Base-by-base conservation (phyloP, 1,140 invertebrate genomes). In the Drosophila chauvacae region DNA sequence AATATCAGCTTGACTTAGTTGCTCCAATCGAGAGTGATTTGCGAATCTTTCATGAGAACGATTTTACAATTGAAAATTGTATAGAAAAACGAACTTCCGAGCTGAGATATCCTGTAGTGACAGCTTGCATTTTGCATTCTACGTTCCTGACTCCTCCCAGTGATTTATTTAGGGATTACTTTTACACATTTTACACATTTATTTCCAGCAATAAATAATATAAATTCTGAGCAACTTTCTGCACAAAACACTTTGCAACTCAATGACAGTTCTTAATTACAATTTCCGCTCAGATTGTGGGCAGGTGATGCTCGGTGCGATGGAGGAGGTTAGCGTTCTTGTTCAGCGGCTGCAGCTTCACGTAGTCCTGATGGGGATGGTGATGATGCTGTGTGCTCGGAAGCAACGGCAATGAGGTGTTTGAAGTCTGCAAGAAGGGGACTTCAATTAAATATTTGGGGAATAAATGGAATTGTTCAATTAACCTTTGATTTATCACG, bases 401-500 rank as follows among this genome's bases (percentile, higher is more conserved):
- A 69, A 92, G 78, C 75, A 92, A 66, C 73, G 91, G 91, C 76
- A 92, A 81, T 41, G 91, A 92, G 64, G 91, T 92, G 83, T 92
- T 92, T 78, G 91, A 92, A 90, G 87, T 92, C 91, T 91, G 45
- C 3, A 57, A 58, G 6, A 14, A 18, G 37, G 10, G 11, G n/a
- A 16, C 13, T 53, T 53, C 28, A 14, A 16, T 47, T 4, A 9
- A 20, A 6, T 11, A 14, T 13, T 3, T 4, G 3, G 23, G 6
- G 14, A 20, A 47, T 14, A 14, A 23, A 14, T 14, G 3, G 6
- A 23, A 23, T 14, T 23, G 5, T 23, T n/a, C 7, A 28, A 48
- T 18, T n/a, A 35, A 92, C 91, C 91, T 92, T 92, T 70, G 91
- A 92, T 92, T 92, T 92, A 71, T 92, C 91, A 72, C 91, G 77